These are phyloP conservation scores for Colletes collaris DNA, from an alignment of 2,888 invertebrate species.

Conservation along the genomic window DNA sequence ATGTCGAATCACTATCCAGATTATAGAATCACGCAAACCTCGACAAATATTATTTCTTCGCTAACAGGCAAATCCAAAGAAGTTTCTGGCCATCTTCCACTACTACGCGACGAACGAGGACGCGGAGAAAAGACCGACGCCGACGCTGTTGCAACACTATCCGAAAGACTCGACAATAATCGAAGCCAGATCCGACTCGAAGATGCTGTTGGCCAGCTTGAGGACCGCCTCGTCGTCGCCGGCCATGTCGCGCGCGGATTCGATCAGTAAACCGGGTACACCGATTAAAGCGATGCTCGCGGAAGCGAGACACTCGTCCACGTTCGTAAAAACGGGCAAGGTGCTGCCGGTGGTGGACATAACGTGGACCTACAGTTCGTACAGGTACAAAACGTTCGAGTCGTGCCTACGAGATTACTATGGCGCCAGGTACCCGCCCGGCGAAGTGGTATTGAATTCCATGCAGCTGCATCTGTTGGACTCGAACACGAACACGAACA, in stretches of 20 bases:
- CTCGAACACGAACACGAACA: constrained; percentile 40
- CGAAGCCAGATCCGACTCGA: constrained; percentile 41
- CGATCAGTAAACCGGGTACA: not conserved
- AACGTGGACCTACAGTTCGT: constrained; percentile 70
- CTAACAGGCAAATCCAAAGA: constrained; percentile 46
- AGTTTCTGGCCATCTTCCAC: constrained; percentile 39
- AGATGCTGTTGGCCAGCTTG: constrained; percentile 28
- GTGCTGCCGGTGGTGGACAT: constrained; percentile 71
- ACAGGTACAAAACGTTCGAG: constrained; percentile 74
- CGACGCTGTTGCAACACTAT: constrained; percentile 43
- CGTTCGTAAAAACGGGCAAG: constrained; percentile 66
- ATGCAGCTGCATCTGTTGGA: constrained; percentile 75
- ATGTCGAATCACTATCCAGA: too few species aligned
- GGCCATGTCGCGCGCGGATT: not conserved
- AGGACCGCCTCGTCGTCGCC: constrained; percentile 51
- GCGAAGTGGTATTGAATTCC: constrained; percentile 77
- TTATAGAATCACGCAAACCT: not conserved
- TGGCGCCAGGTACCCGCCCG: constrained; percentile 74
- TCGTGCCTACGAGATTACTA: constrained; percentile 71
- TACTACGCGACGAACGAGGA: constrained; percentile 25
- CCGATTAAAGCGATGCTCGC: not conserved
- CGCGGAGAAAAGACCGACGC: not conserved
- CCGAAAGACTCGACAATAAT: constrained; percentile 20
- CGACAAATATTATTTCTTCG: not conserved
- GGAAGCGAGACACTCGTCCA: constrained; percentile 65